Base-by-base conservation (phyloP, 2,888 invertebrate genomes). In the Cataglyphis altisquamis region DNA sequence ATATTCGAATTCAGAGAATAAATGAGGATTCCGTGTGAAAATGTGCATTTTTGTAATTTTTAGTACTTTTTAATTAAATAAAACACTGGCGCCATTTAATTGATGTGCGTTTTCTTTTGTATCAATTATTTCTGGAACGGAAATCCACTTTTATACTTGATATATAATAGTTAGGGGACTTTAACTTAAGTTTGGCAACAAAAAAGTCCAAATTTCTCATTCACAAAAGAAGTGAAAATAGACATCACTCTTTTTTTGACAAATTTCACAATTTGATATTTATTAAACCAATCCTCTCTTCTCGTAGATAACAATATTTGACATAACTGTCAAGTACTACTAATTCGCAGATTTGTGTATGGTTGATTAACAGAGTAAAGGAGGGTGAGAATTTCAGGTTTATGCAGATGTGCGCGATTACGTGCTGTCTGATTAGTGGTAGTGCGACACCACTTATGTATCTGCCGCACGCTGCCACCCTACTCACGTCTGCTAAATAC, bases 381-480 rank as follows among this genome's bases (percentile, higher is more conserved):
- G 57, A 9, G 57, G 32, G 55, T 68, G 83, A 83, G 87, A 88
- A 84, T 86, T 88, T 86, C 90, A 52, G n/a, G 88, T 90, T 92
- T 91, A 91, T 91, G 90, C 88, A 91, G 89, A 91, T 91, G 85
- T 74, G 72, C 84, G 84, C 90, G 90, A 91, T 91, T 91, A 90
- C 85, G 86, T 73, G 78, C 86, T 86, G 86, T 89, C 89, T 89
- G 85, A 85, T 87, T 88, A 86, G 86, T 86, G 25, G 66, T 29
- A 15, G 36, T 25, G 66, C 84, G 88, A 89, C 87, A 83, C 80
- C 78, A 72, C 72, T 70, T 80, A 29, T 75, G 66, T 52, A 67
- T 21, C 66, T 15, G 39, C 10, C n/a, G 21, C 70, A 57, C 41
- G 9, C 48, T n/a, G 45, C 6, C 45, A 36, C 32, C 63, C 25